Evolutionary conservation across 2,797 vertebrate genomes (phyloP).

Genomic region (Enteromius trimaculatus): DNA sequence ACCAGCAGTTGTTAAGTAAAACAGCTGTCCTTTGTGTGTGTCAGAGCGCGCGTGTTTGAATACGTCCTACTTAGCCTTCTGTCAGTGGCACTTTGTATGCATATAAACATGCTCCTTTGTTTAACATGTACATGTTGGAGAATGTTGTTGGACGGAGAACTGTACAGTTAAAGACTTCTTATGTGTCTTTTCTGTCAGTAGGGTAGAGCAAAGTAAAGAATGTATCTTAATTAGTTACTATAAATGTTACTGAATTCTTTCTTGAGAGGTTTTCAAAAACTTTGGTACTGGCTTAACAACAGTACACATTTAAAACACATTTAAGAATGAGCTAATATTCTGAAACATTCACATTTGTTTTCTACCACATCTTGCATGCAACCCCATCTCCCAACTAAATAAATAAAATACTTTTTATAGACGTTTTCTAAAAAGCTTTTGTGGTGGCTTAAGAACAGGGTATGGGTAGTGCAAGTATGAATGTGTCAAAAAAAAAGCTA

Average conservation of each 20-base stretch:
- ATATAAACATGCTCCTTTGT: not conserved
- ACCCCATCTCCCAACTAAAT: too few species aligned
- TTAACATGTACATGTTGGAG: not conserved
- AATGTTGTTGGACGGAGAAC: not conserved
- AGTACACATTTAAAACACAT: not conserved
- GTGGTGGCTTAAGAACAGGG: too few species aligned
- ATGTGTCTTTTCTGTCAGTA: not conserved
- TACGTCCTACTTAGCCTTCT: not conserved
- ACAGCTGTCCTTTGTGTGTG: slow-evolving; percentile 53
- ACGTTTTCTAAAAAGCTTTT: too few species aligned
- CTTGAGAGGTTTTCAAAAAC: not conserved
- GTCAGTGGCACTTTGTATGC: not conserved
- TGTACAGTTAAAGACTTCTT: not conserved
- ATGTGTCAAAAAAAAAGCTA: too few species aligned
- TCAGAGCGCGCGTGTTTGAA: slow-evolving; percentile 10
- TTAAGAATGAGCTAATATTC: not conserved
- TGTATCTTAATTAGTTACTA: not conserved
- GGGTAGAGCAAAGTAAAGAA: not conserved
- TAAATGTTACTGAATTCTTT: not conserved
- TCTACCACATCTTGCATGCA: not conserved
- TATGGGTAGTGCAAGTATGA: too few species aligned
- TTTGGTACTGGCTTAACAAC: not conserved
- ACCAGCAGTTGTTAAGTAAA: slow-evolving; percentile 56
- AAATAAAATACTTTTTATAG: too few species aligned
- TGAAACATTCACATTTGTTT: not conserved